Evolutionary conservation across 2,113 vertebrate genomes (phyloP), one percentile per base, ranked within the genome.

Genomic region (Emydura subglobosa): DNA sequence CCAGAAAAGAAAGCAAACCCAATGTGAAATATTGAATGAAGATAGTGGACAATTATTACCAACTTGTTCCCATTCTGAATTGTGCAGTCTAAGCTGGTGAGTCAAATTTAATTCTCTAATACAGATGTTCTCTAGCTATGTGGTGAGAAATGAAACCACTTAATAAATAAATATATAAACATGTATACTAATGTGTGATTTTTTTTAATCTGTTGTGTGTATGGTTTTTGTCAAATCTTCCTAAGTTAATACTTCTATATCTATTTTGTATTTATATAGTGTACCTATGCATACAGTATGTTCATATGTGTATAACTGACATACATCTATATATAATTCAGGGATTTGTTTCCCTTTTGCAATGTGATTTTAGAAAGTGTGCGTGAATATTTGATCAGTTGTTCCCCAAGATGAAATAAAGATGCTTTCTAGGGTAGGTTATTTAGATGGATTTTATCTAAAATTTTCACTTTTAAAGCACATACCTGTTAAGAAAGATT

Each of bases 31-130:
- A 97, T 95, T 99, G 98, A 99, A 98, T 96, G 98, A 98, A 97
- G 98, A 98, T 96, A 94, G 98, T 97, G 98, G 97, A 98, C 98
- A 98, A 79, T 98, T 98, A 97, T 96, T 98, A 95, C 94, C 98
- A 97, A 96, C 98, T 82, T 98, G 96, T 96, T 95, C 91, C 93
- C 91, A 39, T 82, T 97, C 97, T 95, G 97, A 98, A 93, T 98
- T 96, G 6, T 97, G 98, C 81, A 99, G 96, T 95, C 98, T 98
- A 95, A 98, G 97, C 98, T 98, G 99, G 99, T 99, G 98, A 99
- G 99, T 98, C 74, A 84, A 65, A 74, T 98, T 95, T 95, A 97
- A 91, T 93, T 94, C 92, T 95, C 89, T 93, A 47, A 92, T 86
- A 21, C n/a, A 90, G 90, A 47, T 87, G 68, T 93, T 72, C 79